phyloP scores from a whole-genome alignment of 1,140 invertebrate genomes.

The Hestina assimilis region DNA sequence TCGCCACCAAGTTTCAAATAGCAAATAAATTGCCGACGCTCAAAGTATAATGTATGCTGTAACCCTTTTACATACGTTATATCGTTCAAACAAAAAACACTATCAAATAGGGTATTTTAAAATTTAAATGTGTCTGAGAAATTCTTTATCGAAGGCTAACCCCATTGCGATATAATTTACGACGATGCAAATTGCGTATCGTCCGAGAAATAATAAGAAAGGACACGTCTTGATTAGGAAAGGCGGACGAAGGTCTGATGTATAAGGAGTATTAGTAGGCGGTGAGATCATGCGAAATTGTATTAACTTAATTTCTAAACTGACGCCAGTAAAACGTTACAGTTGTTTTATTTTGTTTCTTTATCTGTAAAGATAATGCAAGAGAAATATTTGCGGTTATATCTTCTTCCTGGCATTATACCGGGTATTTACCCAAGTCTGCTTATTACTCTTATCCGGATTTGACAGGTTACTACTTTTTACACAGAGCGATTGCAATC shows the following conservation, averaged over 20 bases:
- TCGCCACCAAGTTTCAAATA: too few relatives aligned
- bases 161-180: slow-evolving; percentile 1
- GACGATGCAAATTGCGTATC: background rate
- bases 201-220: slow-evolving; percentile 2
- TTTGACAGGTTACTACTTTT: too few relatives aligned
- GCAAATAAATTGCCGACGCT: too few relatives aligned
- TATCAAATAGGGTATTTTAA: background rate
- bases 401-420: too few relatives aligned
- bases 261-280: slow-evolving; percentile 24
- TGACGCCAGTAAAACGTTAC: background rate
- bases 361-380: background rate
- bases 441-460: too few relatives aligned
- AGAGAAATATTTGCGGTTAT: too few relatives aligned
- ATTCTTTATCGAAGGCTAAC: background rate
- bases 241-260: slow-evolving; percentile 11
- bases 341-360: background rate
- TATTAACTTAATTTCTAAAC: slow-evolving; percentile 16
- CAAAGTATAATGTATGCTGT: too few relatives aligned
- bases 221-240: slow-evolving; percentile 9
- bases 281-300: slow-evolving; percentile 10
- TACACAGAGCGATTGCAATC: too few relatives aligned
- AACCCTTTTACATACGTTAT: too few relatives aligned
- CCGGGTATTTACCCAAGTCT: too few relatives aligned
- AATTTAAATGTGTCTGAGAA: background rate
- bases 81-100: too few relatives aligned